phyloP scores from a whole-genome alignment of 2,888 invertebrate genomes.

The Tridacna gigas region DNA sequence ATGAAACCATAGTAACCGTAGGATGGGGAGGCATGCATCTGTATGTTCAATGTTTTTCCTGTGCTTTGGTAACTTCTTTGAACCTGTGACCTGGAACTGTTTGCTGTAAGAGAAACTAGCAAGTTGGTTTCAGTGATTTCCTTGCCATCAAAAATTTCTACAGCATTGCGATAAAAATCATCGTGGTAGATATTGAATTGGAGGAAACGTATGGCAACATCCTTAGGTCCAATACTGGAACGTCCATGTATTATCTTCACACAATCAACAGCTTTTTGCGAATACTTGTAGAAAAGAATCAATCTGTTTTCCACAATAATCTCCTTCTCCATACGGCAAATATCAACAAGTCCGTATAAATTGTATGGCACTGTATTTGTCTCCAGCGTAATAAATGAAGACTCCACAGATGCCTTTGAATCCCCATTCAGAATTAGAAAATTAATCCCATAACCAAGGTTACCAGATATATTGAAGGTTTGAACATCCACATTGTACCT shows the following conservation, averaged over 20 bases:
- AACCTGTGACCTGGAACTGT: conserved; percentile 71
- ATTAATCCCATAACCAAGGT: conserved; percentile 95
- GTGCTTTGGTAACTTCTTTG: conserved; percentile 73
- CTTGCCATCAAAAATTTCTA: conserved; percentile 95
- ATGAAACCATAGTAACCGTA: conserved; percentile 96
- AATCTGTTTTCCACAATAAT: conserved; percentile 95
- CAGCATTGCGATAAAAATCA: conserved; percentile 89
- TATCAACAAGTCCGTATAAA: conserved; percentile 96
- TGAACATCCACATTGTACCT: conserved; percentile 88
- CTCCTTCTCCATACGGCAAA: conserved; percentile 97
- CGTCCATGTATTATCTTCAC: conserved; percentile 95
- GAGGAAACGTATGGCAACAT: conserved; percentile 90
- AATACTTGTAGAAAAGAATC: conserved; percentile 97
- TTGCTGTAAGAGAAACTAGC: conserved; percentile 72
- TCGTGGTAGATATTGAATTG: conserved; percentile 84
- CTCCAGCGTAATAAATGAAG: conserved; percentile 94
- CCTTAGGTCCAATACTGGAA: conserved; percentile 91
- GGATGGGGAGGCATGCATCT: conserved; percentile 97
- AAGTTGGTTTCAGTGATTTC: conserved; percentile 89
- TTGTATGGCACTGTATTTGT: conserved; percentile 92
- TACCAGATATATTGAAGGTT: conserved; percentile 87
- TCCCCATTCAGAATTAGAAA: conserved; percentile 96
- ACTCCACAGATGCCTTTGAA: conserved; percentile 88
- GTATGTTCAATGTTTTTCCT: conserved; percentile 89
- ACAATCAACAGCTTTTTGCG: conserved; percentile 97